These are phyloP conservation scores for Andrena hattorfiana DNA, from an alignment of 2,888 invertebrate species.

Conservation along the genomic window DNA sequence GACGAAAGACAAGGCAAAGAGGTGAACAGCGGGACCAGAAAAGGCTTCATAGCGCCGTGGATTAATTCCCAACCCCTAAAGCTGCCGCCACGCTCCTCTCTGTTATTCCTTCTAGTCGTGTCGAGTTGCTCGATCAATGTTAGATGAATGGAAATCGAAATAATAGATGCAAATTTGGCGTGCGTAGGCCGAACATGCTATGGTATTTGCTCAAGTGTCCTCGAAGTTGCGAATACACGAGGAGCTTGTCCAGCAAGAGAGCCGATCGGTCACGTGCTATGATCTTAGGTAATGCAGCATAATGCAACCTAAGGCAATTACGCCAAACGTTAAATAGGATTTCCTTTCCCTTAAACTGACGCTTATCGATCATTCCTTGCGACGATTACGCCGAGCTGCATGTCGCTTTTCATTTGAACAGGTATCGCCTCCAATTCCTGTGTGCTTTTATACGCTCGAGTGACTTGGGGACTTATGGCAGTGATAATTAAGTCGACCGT, in stretches of 20 bases:
- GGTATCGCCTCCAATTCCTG: too few relatives aligned
- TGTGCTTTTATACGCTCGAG: too few relatives aligned
- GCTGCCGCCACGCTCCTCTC: constrained; percentile 25
- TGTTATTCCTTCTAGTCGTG: not conserved
- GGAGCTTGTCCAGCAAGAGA: constrained; percentile 3
- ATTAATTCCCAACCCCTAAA: constrained; percentile 51
- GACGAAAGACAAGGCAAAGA: constrained; percentile 21
- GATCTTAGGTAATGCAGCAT: constrained; percentile 2
- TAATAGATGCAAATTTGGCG: not conserved
- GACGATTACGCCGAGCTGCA: too few relatives aligned
- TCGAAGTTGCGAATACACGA: not conserved
- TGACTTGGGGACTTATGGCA: too few relatives aligned
- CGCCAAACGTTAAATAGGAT: constrained; percentile 1
- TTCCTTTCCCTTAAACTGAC: constrained; percentile 14
- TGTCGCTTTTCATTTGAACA: too few relatives aligned
- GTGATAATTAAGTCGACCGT: not conserved
- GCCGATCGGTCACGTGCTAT: constrained; percentile 18
- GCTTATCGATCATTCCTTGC: constrained; percentile 1
- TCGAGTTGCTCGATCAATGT: not conserved
- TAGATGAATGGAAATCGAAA: not conserved
- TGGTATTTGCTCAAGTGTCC: not conserved
- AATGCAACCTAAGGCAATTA: constrained; percentile 15
- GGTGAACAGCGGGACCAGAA: constrained; percentile 8
- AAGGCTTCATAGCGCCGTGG: constrained; percentile 28
- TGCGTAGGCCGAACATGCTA: not conserved